phyloP scores from a whole-genome alignment of 2,797 vertebrate genomes.

The Pseudochirops corinnae region DNA sequence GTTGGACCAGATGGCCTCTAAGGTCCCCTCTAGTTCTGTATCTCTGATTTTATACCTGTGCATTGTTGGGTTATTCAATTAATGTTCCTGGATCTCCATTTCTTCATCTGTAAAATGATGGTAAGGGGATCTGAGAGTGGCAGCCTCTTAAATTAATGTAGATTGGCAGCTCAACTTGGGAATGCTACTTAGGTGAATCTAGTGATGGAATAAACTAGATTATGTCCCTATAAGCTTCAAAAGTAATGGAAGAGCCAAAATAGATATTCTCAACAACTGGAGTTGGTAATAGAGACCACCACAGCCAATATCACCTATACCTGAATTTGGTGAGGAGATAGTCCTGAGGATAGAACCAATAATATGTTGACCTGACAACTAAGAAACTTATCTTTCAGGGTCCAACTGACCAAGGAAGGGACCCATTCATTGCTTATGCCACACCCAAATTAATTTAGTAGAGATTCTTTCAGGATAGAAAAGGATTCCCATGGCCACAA shows the following conservation, averaged over 20 bases:
- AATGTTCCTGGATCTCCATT: neutral
- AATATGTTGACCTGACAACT: neutral
- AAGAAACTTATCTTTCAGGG: neutral
- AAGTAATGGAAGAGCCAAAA: neutral
- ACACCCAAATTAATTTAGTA: neutral
- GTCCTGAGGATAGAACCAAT: neutral
- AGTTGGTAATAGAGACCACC: neutral
- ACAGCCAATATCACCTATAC: neutral
- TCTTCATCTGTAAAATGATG: slow-evolving; percentile 19
- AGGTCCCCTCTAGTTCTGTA: neutral
- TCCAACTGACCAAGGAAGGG: neutral
- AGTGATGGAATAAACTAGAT: neutral
- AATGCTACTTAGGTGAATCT: neutral
- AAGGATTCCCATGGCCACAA: neutral
- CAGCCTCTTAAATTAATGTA: neutral
- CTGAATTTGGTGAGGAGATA: neutral
- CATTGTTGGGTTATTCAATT: neutral
- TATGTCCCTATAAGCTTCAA: neutral
- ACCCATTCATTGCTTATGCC: neutral
- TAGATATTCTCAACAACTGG: neutral
- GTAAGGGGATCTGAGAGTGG: neutral
- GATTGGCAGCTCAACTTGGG: neutral
- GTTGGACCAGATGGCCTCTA: neutral
- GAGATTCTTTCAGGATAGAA: neutral
- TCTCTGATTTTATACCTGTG: neutral